A percentile compares a stretch with the other conserved stretches of the same genome.
Conservation (phyloP, 2,113 vertebrate genomes). For the Megaptera novaeangliae region DNA sequence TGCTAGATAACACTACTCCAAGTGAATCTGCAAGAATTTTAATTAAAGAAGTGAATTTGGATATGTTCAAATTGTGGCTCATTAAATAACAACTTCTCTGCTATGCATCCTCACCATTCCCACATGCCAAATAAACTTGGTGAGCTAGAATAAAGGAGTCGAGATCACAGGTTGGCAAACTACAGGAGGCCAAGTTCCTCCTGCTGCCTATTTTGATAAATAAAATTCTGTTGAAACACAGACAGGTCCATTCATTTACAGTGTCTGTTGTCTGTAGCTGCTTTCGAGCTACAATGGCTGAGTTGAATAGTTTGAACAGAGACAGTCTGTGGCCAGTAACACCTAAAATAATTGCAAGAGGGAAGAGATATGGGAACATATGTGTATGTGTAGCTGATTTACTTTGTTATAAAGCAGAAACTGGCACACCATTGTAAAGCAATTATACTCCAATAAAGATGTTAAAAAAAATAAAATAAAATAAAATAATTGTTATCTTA, state of each 20-base stretch:
- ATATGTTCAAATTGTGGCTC: not conserved
- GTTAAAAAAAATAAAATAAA: no score
- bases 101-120: not conserved
- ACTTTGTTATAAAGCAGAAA: no score
- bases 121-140: not conserved
- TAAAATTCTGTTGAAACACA: not conserved
- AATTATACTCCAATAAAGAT: no score
- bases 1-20: not conserved
- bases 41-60: not conserved
- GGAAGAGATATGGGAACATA: no score
- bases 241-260: not conserved
- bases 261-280: not conserved
- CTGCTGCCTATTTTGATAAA: not conserved
- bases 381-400: no score
- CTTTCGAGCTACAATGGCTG: not conserved
- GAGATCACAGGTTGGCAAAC: not conserved
- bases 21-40: not conserved
- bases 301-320: not conserved
- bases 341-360: not conserved
- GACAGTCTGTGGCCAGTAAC: not conserved
- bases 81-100: not conserved
- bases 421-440: no score
- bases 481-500: not conserved
- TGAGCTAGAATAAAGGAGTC: not conserved
- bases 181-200: not conserved